Base-by-base conservation (phyloP, 2,113 vertebrate species). In the Cinclus cinclus region DNA sequence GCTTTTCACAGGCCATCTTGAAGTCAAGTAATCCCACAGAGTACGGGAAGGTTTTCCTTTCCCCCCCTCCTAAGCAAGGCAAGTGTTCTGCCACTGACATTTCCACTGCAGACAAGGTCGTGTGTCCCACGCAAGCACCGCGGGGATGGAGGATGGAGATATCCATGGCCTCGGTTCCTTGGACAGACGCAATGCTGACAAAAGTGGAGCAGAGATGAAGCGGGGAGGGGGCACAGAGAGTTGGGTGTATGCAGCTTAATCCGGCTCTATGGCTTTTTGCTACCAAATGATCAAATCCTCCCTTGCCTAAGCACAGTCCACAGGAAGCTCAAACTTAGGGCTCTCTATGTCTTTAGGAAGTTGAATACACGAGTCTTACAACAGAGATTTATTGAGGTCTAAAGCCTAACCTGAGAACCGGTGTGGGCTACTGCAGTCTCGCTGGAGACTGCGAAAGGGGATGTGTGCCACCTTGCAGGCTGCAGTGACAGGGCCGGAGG, bases 361-460 rank as follows among this genome's bases (percentile, higher is more conserved):
- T 76, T 93, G 94, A 83, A 90, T 93, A 93, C 95, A 96, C 64
- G 4, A 95, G 95, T 83, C 90, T 92, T 60, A 44, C 42, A 95
- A 91, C 59, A 96, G 92, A 94, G 82, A 1, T 91, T 95, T 95
- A 95, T 95, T 96, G 84, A 96, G 71, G 60, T 74, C 93, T 77
- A 24, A 70, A 95, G 13, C 46, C 75, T 91, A 13, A 52, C 75
- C 91, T 81, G 15, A 33, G 73, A 39, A 9, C 20, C 0, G 0
- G 2, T 1, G 8, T 27, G 92, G 53, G 69, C 58, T 80, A 2
- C 59, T 35, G 83, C 88, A 65, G 63, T 83, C 83, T 71, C 37
- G 3, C 86, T 31, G 70, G 87, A 65, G 73, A 24, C 84, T 28
- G 67, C 13, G 4, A 27, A 78, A 71, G 62, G 73, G 81, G 71